phyloP scores from a whole-genome alignment of 2,797 vertebrate species.

The Phoxinus dragarum region DNA sequence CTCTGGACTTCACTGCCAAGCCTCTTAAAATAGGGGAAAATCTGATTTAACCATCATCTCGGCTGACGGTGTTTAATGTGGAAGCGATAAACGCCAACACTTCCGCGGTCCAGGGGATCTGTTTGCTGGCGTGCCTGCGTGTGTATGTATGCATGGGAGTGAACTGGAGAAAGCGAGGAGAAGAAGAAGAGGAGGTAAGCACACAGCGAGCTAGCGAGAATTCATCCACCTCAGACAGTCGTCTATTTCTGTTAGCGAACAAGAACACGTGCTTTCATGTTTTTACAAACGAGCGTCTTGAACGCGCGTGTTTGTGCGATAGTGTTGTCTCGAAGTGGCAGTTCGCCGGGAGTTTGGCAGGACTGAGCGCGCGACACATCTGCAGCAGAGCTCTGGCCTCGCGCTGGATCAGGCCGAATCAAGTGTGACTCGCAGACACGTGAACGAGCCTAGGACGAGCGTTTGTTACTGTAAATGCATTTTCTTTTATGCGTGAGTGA shows the following conservation, averaged over 20 bases:
- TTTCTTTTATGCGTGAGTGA: not conserved
- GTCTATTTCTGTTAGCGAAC: not conserved
- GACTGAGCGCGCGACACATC: conserved; percentile 47
- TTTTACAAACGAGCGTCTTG: not conserved
- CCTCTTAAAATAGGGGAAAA: conserved; percentile 27
- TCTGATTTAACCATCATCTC: not conserved
- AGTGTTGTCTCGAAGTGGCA: not conserved
- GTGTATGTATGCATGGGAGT: conserved; percentile 74
- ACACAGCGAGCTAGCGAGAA: conserved; percentile 71
- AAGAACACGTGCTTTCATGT: not conserved
- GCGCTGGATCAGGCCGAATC: conserved; percentile 26
- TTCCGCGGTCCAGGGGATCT: conserved; percentile 55
- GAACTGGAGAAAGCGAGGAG: conserved; percentile 63
- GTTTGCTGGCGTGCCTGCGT: conserved; percentile 50
- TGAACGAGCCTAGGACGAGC: not conserved
- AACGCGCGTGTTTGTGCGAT: not conserved
- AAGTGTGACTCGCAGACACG: not conserved
- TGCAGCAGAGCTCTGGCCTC: conserved; percentile 43
- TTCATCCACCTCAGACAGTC: conserved; percentile 36
- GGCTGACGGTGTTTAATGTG: conserved; percentile 20
- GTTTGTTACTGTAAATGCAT: not conserved
- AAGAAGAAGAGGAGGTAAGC: conserved; percentile 68
- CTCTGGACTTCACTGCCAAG: conserved; percentile 35
- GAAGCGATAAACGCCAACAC: conserved; percentile 36
- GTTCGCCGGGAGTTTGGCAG: conserved; percentile 54